Base-by-base conservation (phyloP, 2,888 invertebrate species). In the Sacculina carcini region DNA sequence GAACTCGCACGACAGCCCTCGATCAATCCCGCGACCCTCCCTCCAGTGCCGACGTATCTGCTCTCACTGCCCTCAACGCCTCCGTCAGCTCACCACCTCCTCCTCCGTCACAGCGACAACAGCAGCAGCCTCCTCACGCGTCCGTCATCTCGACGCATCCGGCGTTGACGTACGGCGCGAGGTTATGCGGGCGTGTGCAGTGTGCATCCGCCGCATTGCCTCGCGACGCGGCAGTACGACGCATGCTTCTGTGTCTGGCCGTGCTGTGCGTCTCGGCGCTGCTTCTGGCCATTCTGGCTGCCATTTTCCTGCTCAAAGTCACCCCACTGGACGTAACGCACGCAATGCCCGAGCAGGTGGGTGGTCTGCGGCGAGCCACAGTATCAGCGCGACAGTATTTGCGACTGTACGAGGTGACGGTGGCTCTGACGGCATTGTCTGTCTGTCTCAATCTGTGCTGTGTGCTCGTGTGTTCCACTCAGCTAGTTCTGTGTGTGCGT, bases 401-500 rank as follows among this genome's bases (percentile, higher is more conserved):
- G 54, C 78, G 83, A 60, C 83, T 89, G 56, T 82, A 84, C 66
- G 87, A 89, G 71, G 87, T 87, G 63, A 86, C 86, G 49, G 71
- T 87, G 63, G 86, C 86, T 29, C 71, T 89, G 62, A 82, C 85
- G 64, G 84, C 86, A 54, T 73, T 89, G 62, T 85, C 87, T 56
- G 70, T 89, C 50, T 83, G 84, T 29, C 69, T 89, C 58, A 83
- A 89, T 69, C 72, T 89, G 56, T 86, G 85, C 71, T 89, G 89
- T 65, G 72, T 89, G 55, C 74, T 89, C 60, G 85, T 89, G 61
- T 89, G 89, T 72, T 81, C 86, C 60, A 83, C 87, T 63, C 89
- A 90, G 71, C 87, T 86, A 70, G 74, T 87, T 63, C 87, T 89
- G 65, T 84, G 87, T 47, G 83, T 89, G 58, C 87, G 87, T 70